Base-by-base conservation (phyloP, 2,797 vertebrate genomes). In the Clarias platycephalus region DNA sequence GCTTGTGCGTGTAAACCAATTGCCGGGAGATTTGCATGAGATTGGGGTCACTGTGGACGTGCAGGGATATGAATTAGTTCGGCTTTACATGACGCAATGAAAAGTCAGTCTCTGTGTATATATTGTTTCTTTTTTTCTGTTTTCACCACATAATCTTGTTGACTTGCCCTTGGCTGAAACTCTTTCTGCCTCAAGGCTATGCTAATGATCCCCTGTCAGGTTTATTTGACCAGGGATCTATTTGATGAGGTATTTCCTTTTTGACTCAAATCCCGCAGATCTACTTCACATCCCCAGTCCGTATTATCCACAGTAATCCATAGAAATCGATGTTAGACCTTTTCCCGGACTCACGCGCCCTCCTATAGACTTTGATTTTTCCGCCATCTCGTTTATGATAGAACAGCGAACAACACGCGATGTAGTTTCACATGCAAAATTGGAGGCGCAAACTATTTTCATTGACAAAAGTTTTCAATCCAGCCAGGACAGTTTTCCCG, bases 21-120 rank as follows among this genome's bases (percentile, higher is more conserved):
- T 5, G 75, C 64, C 9, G 6, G 75, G 18, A 79, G 75, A 70
- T 84, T 62, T 68, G 75, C 75, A 78, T 31, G 75, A 49, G 83
- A 84, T 77, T 74, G 58, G 28, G 74, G 26, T 79, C 75, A 79
- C 20, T 1, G 28, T 62, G 40, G 20, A 77, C 20, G 1, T 34
- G 55, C 75, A 37, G 28, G 26, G 55, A 58, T 13, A 37, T 34
- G 75, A 77, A 60, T 60, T 60, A 58, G 55, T 20, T 60, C 3
- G 55, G 55, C 7, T 60, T 60, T 60, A 77, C 5, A 2, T 37
- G 28, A 34, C 2, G 9, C 53, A 76, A 24, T 24, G 58, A 34
- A 26, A 76, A 34, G 53, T 53, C 24, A 49, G 20, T 6, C 75
- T 62, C 22, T 37, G 12, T 3, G 75, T 1, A 22, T 16, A 16